phyloP scores from a whole-genome alignment of 2,888 invertebrate genomes.

The Scaptomyza flava region DNA sequence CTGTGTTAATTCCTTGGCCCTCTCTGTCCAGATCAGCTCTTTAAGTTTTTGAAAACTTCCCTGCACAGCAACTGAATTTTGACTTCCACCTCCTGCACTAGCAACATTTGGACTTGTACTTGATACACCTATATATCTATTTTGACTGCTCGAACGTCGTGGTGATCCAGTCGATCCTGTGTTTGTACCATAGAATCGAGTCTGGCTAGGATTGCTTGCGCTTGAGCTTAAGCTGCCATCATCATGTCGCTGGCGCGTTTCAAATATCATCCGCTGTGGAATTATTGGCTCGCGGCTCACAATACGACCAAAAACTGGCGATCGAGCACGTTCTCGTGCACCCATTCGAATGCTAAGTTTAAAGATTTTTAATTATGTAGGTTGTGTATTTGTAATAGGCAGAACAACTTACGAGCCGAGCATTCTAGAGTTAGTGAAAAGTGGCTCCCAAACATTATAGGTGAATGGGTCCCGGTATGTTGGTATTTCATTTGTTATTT shows the following conservation, averaged over 20 bases:
- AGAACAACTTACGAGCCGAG: slow-evolving; percentile 86
- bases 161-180: slow-evolving; percentile 32
- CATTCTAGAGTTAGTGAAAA: slow-evolving; percentile 85
- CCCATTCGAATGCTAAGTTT: slow-evolving; percentile 83
- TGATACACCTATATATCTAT: slow-evolving; percentile 68
- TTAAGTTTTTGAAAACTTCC: slow-evolving; percentile 90
- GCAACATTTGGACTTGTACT: slow-evolving; percentile 23
- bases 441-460: slow-evolving; percentile 92
- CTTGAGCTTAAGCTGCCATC: slow-evolving; percentile 74
- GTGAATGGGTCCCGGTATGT: slow-evolving; percentile 92
- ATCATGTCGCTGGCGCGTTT: slow-evolving; percentile 77
- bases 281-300: slow-evolving; percentile 88
- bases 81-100: slow-evolving; percentile 34
- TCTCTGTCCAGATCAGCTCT: slow-evolving; percentile 91
- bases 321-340: slow-evolving; percentile 82
- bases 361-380: background rate
- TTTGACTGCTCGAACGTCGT: slow-evolving; percentile 70
- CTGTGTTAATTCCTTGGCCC: slow-evolving; percentile 90
- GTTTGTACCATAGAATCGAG: slow-evolving; percentile 85
- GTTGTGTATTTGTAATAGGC: no score
- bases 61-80: slow-evolving; percentile 77
- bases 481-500: slow-evolving; percentile 94
- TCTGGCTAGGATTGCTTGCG: slow-evolving; percentile 41
- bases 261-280: slow-evolving; percentile 54
- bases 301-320: slow-evolving; percentile 89